Evolutionary conservation across 1,140 invertebrate genomes (phyloP).

Genomic region (Papilio helenus): DNA sequence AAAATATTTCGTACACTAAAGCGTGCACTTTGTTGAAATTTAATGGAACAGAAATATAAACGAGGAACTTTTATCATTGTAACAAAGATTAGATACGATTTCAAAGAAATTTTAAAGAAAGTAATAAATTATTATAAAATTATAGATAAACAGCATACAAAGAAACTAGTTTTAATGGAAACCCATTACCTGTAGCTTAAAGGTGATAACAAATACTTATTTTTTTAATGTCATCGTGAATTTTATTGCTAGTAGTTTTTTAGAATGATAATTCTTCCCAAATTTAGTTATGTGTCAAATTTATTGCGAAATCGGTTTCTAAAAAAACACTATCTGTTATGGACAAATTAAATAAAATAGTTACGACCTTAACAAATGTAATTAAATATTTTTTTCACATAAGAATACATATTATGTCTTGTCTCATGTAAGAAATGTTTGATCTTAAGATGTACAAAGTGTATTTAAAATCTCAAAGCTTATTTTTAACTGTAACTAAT

Average conservation of each 20-base stretch:
- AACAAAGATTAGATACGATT: not conserved
- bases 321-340: too few species aligned
- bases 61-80: not conserved
- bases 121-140: not conserved
- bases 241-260: too few species aligned
- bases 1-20: not conserved
- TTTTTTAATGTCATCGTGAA: not conserved
- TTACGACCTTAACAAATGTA: too few species aligned
- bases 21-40: not conserved
- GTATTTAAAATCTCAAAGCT: not conserved
- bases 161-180: not conserved
- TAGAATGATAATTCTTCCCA: too few species aligned
- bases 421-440: not conserved
- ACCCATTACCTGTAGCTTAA: not conserved
- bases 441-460: not conserved
- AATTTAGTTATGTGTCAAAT: too few species aligned
- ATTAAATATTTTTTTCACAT: not conserved
- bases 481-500: not conserved
- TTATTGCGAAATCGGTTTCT: too few species aligned
- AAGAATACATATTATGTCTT: not conserved
- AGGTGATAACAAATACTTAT: not conserved
- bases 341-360: too few species aligned
- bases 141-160: not conserved
- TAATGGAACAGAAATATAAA: not conserved
- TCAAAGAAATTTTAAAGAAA: not conserved